These are phyloP conservation scores for Zootoca vivipara DNA, from an alignment of 2,113 vertebrate genomes.

Conservation along the genomic window DNA sequence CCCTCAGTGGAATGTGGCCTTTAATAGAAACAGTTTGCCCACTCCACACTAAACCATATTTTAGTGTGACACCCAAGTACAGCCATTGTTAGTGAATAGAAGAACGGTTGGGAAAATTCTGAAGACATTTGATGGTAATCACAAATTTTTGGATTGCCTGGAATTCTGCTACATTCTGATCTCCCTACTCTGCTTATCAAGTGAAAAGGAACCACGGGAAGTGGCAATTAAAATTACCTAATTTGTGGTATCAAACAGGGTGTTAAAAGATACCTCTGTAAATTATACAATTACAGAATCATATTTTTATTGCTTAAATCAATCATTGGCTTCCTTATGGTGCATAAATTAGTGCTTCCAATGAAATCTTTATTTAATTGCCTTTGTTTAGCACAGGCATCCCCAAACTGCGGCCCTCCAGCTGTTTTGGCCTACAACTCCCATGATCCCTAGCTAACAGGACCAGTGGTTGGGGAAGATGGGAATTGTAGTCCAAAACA, in stretches of 20 bases:
- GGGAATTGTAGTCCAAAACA: no score
- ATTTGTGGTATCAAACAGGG: neutral
- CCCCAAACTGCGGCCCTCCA: no score
- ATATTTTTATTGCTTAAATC: constrained; percentile 12
- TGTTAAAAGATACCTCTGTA: neutral
- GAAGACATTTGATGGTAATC: neutral
- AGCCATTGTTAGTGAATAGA: neutral
- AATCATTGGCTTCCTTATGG: neutral
- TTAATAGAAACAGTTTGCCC: no score
- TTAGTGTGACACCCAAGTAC: no score
- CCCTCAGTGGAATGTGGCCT: no score
- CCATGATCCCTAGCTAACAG: no score
- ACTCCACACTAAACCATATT: no score
- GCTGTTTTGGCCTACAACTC: no score
- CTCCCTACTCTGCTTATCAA: neutral
- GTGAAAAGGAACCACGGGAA: no score
- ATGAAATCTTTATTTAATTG: neutral
- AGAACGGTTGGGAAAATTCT: neutral
- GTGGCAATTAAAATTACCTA: neutral
- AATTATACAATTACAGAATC: neutral
- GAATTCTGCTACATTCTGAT: neutral
- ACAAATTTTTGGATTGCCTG: neutral
- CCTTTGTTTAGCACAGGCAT: neutral
- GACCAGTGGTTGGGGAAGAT: no score
- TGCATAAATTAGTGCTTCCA: neutral